phyloP scores from a whole-genome alignment of 2,888 invertebrate genomes.

The Dynastes grantii region DNA sequence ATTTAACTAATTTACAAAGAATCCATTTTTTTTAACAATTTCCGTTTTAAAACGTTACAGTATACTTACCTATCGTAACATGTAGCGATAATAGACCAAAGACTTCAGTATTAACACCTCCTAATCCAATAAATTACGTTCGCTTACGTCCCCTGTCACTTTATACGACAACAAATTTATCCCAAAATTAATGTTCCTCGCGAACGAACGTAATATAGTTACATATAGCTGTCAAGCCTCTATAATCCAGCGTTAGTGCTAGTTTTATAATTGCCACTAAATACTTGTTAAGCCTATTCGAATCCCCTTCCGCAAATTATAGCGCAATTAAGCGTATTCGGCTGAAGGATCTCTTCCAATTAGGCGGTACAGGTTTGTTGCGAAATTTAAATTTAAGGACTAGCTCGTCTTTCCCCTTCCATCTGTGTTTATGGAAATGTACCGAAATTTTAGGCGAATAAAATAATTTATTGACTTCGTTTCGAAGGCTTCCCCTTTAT shows the following conservation, averaged over 20 bases:
- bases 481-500: background rate
- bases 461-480: slow-evolving; percentile 31
- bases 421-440: slow-evolving; percentile 15
- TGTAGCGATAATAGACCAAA: too few relatives aligned
- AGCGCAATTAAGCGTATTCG: slow-evolving; percentile 22
- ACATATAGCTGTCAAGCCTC: background rate
- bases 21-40: too few relatives aligned
- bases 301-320: slow-evolving; percentile 29
- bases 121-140: too few relatives aligned
- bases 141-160: too few relatives aligned
- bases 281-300: slow-evolving; percentile 29
- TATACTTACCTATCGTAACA: too few relatives aligned
- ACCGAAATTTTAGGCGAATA: slow-evolving; percentile 18
- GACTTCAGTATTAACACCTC: too few relatives aligned
- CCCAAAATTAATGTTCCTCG: too few relatives aligned
- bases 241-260: background rate
- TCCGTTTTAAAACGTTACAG: too few relatives aligned
- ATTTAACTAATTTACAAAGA: too few relatives aligned
- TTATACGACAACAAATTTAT: too few relatives aligned
- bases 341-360: slow-evolving; percentile 31
- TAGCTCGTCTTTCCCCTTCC: background rate
- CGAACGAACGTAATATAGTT: too few relatives aligned
- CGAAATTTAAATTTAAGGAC: slow-evolving; percentile 23
- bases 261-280: slow-evolving; percentile 26
- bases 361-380: slow-evolving; percentile 20